A percentile compares a stretch with the other conserved stretches of the same genome.
These are phyloP conservation scores for Drosophila falleni DNA, from an alignment of 2,888 invertebrate genomes.

Conservation along the genomic window DNA sequence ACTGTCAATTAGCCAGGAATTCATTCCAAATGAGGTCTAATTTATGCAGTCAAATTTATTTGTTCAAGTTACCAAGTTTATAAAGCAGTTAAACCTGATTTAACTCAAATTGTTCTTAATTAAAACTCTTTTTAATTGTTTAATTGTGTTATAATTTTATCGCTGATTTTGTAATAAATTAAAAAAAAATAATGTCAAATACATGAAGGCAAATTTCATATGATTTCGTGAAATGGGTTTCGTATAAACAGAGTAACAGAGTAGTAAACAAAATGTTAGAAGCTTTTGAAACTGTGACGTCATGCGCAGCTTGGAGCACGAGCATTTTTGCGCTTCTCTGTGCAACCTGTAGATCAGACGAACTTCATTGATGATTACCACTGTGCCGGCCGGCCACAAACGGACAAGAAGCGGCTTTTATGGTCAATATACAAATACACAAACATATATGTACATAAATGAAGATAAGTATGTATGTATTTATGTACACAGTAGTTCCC, in stretches of 20 bases:
- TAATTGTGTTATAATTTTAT: no score
- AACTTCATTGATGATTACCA: slow-evolving; percentile 33
- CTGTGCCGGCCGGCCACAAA: slow-evolving; percentile 65
- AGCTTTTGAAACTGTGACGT: slow-evolving; percentile 30
- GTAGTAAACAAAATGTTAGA: no score
- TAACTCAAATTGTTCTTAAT: no score
- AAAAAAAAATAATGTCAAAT: no score
- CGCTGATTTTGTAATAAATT: no score
- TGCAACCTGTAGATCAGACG: slow-evolving; percentile 26
- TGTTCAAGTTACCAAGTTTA: neutral
- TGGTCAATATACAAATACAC: slow-evolving; percentile 11
- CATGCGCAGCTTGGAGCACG: slow-evolving; percentile 5
- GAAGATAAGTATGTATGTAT: neutral
- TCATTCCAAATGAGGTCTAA: neutral
- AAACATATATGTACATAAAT: no score
- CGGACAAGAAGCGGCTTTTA: slow-evolving; percentile 45
- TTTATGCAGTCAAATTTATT: no score
- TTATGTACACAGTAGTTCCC: slow-evolving; percentile 37
- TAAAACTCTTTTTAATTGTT: no score
- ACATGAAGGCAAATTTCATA: no score
- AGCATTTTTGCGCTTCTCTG: neutral
- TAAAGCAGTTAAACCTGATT: no score
- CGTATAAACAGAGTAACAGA: no score
- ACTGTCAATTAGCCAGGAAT: neutral
- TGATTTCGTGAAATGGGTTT: no score